Percentiles rank a stretch among this genome's conserved stretches.
Conservation (phyloP, 2,797 vertebrate species). For the Darevskia nairensis region DNA sequence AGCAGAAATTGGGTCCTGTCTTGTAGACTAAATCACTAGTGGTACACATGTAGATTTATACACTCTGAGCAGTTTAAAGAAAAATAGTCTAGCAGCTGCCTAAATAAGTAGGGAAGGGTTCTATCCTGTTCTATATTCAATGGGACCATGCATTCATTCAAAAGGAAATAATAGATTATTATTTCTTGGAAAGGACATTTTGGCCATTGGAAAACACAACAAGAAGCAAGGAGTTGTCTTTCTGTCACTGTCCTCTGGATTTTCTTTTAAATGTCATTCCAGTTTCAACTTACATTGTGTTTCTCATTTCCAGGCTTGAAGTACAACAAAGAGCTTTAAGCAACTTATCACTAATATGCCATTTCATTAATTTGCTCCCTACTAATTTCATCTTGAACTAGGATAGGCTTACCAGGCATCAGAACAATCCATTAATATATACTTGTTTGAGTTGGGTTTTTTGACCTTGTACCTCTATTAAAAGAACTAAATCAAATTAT, state of each 20-base stretch:
- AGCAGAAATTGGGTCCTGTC: conserved; percentile 53
- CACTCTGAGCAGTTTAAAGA: conserved; percentile 46
- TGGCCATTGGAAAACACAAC: conserved; percentile 63
- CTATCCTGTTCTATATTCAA: conserved; percentile 64
- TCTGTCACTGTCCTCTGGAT: conserved; percentile 58
- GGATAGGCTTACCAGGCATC: conserved; percentile 42
- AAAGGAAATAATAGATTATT: conserved; percentile 43
- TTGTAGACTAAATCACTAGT: conserved; percentile 46
- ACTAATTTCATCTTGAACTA: conserved; percentile 52
- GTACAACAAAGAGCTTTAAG: conserved; percentile 53
- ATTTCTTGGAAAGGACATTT: conserved; percentile 56
- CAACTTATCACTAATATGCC: conserved; percentile 54
- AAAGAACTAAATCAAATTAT: conserved; percentile 39
- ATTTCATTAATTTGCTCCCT: conserved; percentile 65
- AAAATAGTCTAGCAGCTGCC: conserved; percentile 55
- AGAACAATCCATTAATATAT: conserved; percentile 24
- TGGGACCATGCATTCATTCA: conserved; percentile 47
- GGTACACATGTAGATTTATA: conserved; percentile 42
- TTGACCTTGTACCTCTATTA: not conserved
- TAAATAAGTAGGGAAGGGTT: conserved; percentile 58
- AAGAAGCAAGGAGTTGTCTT: conserved; percentile 58
- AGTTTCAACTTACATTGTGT: conserved; percentile 56
- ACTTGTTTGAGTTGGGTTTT: conserved; percentile 41
- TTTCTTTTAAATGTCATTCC: conserved; percentile 58
- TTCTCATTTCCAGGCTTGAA: conserved; percentile 53